Conservation (phyloP, 2,113 vertebrate species). For the Protomyctophum bolini region DNA sequence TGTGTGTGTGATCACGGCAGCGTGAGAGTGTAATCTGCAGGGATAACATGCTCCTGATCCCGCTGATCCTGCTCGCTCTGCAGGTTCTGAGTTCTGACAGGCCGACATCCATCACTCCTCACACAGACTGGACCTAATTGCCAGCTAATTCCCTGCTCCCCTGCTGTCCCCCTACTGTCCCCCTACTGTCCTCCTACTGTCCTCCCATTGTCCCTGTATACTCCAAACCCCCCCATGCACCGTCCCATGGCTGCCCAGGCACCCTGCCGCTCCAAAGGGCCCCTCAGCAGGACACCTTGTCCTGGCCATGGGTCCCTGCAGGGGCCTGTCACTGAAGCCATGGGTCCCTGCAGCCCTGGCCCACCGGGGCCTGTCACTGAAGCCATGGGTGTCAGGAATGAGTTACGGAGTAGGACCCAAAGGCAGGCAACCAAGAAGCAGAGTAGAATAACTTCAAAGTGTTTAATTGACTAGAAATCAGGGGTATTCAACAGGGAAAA, state of each 20-base stretch:
- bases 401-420: too few relatives aligned
- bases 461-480: too few relatives aligned
- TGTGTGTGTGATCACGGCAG: slow-evolving; percentile 54
- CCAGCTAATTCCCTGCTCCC: slow-evolving; percentile 71
- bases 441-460: too few relatives aligned
- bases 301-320: slow-evolving; percentile 60
- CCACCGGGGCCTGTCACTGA: too few relatives aligned
- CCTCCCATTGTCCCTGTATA: slow-evolving; percentile 38
- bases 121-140: slow-evolving; percentile 76
- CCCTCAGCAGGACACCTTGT: slow-evolving; percentile 68
- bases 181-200: slow-evolving; percentile 57
- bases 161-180: slow-evolving; percentile 54
- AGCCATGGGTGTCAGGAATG: too few relatives aligned
- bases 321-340: slow-evolving; percentile 27
- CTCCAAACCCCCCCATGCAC: slow-evolving; percentile 40
- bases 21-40: slow-evolving; percentile 73
- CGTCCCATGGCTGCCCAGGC: slow-evolving; percentile 51
- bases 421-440: too few relatives aligned
- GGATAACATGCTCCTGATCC: slow-evolving; percentile 76
- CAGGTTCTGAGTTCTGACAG: slow-evolving; percentile 73
- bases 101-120: slow-evolving; percentile 73
- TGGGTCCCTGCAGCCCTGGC: slow-evolving; percentile 63
- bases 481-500: too few relatives aligned
- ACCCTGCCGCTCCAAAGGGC: slow-evolving; percentile 44
- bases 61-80: slow-evolving; percentile 67